A percentile compares a stretch with the other conserved stretches of the same genome.
Evolutionary conservation across 2,797 vertebrate genomes (phyloP).

Genomic region (Myripristis murdjan): DNA sequence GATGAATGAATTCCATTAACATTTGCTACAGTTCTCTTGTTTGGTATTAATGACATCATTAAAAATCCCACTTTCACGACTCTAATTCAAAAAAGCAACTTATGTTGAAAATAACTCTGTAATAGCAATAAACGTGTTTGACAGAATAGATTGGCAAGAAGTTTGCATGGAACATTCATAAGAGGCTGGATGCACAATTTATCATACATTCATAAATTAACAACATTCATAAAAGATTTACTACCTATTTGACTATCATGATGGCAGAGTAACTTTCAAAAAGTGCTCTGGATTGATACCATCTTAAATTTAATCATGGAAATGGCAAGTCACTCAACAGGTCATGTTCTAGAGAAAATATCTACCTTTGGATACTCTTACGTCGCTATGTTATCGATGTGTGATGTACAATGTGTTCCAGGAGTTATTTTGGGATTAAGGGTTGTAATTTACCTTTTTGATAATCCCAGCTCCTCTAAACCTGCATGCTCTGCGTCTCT

Average conservation of each 20-base stretch:
- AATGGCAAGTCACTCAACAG: background rate
- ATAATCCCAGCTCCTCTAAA: no score
- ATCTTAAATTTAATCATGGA: background rate
- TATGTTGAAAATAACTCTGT: background rate
- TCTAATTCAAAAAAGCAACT: slow-evolving; percentile 20
- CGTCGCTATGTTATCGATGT: no score
- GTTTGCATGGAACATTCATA: slow-evolving; percentile 16
- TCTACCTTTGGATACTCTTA: no score
- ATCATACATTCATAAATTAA: background rate
- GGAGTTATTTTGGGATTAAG: no score
- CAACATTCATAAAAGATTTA: background rate
- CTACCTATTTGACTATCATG: background rate
- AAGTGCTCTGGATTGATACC: background rate
- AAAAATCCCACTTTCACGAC: slow-evolving; percentile 23
- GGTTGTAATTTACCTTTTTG: no score
- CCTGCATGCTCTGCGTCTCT: background rate
- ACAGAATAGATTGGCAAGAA: background rate
- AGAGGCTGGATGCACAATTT: background rate
- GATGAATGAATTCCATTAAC: slow-evolving; percentile 66
- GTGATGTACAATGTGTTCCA: no score
- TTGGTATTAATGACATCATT: slow-evolving; percentile 43
- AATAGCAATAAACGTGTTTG: background rate
- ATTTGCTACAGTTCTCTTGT: slow-evolving; percentile 51
- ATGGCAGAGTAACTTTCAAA: background rate
- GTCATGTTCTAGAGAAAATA: no score